Evolutionary conservation across 1,140 invertebrate genomes (phyloP).

Genomic region (Drosophila pandora): DNA sequence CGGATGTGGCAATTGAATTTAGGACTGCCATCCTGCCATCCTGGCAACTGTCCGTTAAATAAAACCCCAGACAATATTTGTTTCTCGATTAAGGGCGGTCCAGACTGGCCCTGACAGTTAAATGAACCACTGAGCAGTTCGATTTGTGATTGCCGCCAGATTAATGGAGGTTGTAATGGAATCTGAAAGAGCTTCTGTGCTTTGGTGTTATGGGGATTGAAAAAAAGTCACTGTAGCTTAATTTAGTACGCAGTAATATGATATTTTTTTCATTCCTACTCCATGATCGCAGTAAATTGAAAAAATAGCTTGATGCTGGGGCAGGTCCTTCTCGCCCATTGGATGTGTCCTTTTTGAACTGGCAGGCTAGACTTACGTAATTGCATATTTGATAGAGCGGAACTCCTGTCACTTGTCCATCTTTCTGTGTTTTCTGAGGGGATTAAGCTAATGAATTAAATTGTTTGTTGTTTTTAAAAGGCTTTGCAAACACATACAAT

Average conservation of each 20-base stretch:
- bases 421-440: neutral
- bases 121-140: constrained; percentile 44
- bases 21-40: constrained; percentile 17
- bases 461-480: neutral
- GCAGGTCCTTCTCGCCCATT: neutral
- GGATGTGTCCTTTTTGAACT: neutral
- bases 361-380: neutral
- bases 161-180: constrained; percentile 47
- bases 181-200: constrained; percentile 23
- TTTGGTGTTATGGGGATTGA: constrained; percentile 6
- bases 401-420: neutral
- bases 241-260: constrained; percentile 24
- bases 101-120: constrained; percentile 37
- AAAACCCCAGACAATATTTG: constrained; percentile 57
- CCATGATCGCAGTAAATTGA: neutral
- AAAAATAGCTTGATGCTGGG: neutral
- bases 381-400: neutral
- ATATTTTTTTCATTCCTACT: constrained; percentile 6
- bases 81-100: constrained; percentile 36
- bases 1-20: constrained; percentile 77
- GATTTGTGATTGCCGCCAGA: constrained; percentile 46
- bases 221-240: neutral
- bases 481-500: neutral
- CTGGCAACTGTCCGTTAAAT: constrained; percentile 50
- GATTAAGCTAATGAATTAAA: neutral